These are phyloP conservation scores for Mesorhabditis belari DNA, from an alignment of 2,888 invertebrate species.

Conservation along the genomic window DNA sequence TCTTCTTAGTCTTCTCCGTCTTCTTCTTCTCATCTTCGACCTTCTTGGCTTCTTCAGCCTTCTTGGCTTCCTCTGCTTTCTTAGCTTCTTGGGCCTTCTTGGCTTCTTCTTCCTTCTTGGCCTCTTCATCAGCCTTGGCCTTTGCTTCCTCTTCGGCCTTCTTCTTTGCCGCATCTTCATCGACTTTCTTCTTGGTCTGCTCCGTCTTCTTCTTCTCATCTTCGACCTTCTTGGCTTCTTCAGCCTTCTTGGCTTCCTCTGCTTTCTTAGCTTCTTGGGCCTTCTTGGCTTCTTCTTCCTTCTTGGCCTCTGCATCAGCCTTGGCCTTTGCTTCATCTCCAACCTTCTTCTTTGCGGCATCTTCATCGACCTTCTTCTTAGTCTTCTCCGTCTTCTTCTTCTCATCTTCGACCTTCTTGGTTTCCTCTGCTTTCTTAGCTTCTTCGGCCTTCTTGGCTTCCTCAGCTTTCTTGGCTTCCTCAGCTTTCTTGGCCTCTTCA, in stretches of 20 bases:
- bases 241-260: slow-evolving; percentile 1
- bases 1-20: slow-evolving; percentile 5
- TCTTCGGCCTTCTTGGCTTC: slow-evolving; percentile 3
- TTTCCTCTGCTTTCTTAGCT: background rate
- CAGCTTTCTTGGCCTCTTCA: slow-evolving; percentile 8
- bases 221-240: background rate
- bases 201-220: background rate
- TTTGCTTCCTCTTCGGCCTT: background rate
- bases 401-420: background rate
- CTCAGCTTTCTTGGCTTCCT: background rate
- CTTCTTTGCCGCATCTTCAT: slow-evolving; percentile 1
- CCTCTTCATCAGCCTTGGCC: background rate
- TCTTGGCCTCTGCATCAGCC: slow-evolving; percentile 5
- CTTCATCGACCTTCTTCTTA: slow-evolving; percentile 6
- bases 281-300: too few species aligned
- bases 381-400: too few species aligned
- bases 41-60: slow-evolving; percentile 1
- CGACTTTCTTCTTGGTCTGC: slow-evolving; percentile 6
- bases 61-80: slow-evolving; percentile 2
- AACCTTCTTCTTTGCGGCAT: background rate
- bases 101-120: slow-evolving; percentile 4
- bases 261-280: slow-evolving; percentile 1
- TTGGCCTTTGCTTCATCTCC: background rate
- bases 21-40: background rate
- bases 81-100: too few species aligned